These are phyloP conservation scores for Nebria ingens DNA, from an alignment of 1,140 invertebrate species.

Conservation along the genomic window DNA sequence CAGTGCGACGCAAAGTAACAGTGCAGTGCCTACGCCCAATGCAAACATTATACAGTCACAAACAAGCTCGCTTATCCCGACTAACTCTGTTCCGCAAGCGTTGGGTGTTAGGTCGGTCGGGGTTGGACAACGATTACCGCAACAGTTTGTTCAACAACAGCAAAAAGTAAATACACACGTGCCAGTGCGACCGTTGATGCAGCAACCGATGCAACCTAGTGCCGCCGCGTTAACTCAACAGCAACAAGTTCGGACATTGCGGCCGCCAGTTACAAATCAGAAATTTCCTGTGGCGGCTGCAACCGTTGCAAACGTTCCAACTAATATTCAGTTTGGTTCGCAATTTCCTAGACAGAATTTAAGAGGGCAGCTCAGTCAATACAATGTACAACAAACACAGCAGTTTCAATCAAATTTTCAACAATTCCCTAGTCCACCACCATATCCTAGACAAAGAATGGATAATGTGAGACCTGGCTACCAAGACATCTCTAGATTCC, in stretches of 20 bases:
- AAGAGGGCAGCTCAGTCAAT: background rate
- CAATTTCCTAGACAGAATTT: background rate
- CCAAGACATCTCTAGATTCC: constrained; percentile 47
- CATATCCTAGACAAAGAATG: constrained; percentile 43
- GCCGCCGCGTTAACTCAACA: constrained; percentile 16
- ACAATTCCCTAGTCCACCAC: constrained; percentile 32
- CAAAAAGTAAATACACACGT: constrained; percentile 15
- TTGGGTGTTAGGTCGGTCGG: background rate
- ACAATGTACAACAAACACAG: constrained; percentile 19
- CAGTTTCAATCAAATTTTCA: constrained; percentile 28
- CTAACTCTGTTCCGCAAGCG: background rate
- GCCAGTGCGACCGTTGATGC: constrained; percentile 25
- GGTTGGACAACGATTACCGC: background rate
- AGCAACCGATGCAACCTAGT: constrained; percentile 18
- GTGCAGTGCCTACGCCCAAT: background rate
- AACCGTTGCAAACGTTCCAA: background rate
- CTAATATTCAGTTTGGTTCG: background rate
- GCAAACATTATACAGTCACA: background rate
- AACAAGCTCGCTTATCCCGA: background rate
- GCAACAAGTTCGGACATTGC: constrained; percentile 13
- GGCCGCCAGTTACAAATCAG: background rate
- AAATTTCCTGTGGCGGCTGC: background rate
- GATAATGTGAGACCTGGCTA: constrained; percentile 48
- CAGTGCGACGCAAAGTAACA: background rate
- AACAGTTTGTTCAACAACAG: constrained; percentile 16